A percentile compares a stretch with the other conserved stretches of the same genome.
Conservation (phyloP, 2,888 invertebrate genomes). For the Drosophila pegasa region DNA sequence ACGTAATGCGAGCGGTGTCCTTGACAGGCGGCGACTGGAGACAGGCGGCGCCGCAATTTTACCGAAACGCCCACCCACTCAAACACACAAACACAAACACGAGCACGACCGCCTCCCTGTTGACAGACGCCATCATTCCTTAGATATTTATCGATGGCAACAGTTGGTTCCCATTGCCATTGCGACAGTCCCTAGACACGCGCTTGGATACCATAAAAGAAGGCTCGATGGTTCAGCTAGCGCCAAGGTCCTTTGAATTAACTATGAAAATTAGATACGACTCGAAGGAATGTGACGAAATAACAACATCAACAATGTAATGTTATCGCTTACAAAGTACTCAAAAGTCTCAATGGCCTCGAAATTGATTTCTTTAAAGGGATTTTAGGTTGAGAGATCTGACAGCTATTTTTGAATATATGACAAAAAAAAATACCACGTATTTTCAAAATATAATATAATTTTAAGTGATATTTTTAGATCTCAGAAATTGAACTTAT, state of each 20-base stretch:
- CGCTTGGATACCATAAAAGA: constrained; percentile 36
- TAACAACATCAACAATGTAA: constrained; percentile 5
- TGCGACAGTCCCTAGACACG: constrained; percentile 40
- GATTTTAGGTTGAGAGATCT: neutral
- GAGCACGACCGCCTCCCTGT: neutral
- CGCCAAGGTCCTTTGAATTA: constrained; percentile 33
- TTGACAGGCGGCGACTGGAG: constrained; percentile 65
- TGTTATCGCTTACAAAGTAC: neutral
- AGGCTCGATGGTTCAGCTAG: constrained; percentile 23
- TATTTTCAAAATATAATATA: too few species aligned
- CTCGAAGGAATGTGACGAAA: neutral
- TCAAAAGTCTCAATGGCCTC: neutral
- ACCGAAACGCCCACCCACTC: constrained; percentile 22
- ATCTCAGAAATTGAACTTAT: too few species aligned
- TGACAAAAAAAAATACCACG: too few species aligned
- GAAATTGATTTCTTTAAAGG: constrained; percentile 1
- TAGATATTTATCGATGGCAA: constrained; percentile 51
- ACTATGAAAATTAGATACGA: neutral
- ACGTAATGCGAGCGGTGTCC: constrained; percentile 53
- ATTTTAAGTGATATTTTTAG: too few species aligned
- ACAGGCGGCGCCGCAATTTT: constrained; percentile 68
- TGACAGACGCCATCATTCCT: constrained; percentile 26
- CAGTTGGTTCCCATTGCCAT: constrained; percentile 50
- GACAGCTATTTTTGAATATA: neutral
- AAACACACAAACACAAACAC: neutral